Evolutionary conservation across 2,113 vertebrate genomes (phyloP).

Genomic region (Butastur rufipennis): DNA sequence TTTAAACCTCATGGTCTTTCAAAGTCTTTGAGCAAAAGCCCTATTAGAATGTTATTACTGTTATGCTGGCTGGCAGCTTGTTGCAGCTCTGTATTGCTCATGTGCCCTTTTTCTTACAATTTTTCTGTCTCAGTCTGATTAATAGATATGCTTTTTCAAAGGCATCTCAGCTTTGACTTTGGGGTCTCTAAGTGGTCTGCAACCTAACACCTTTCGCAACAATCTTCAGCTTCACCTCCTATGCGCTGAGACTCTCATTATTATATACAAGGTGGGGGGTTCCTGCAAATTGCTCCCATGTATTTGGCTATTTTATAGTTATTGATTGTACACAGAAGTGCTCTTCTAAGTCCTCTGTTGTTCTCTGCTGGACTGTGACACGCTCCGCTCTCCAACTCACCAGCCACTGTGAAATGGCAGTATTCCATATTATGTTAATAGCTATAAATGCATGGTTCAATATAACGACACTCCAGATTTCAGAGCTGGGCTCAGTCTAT

Average conservation of each 20-base stretch:
- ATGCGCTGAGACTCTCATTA: background rate
- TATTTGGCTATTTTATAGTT: background rate
- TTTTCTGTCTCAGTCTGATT: background rate
- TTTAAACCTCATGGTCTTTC: background rate
- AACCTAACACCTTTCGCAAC: background rate
- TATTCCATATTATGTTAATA: background rate
- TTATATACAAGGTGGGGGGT: accelerated
- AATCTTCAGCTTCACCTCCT: background rate
- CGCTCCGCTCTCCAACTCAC: accelerated
- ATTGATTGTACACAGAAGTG: background rate
- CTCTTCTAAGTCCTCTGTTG: background rate
- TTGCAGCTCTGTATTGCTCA: background rate
- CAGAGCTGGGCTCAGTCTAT: background rate
- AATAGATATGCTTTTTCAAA: background rate
- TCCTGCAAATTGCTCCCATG: background rate
- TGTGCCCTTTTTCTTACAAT: background rate
- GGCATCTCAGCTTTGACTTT: background rate
- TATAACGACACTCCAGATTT: background rate
- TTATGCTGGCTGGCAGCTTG: background rate
- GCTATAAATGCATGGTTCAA: background rate
- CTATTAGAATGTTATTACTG: background rate
- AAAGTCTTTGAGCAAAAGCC: background rate
- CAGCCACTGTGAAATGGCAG: background rate
- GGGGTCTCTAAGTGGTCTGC: background rate
- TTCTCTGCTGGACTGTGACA: background rate